These are phyloP conservation scores for Pristionchus entomophagus DNA, from an alignment of 2,888 invertebrate species.

Conservation along the genomic window DNA sequence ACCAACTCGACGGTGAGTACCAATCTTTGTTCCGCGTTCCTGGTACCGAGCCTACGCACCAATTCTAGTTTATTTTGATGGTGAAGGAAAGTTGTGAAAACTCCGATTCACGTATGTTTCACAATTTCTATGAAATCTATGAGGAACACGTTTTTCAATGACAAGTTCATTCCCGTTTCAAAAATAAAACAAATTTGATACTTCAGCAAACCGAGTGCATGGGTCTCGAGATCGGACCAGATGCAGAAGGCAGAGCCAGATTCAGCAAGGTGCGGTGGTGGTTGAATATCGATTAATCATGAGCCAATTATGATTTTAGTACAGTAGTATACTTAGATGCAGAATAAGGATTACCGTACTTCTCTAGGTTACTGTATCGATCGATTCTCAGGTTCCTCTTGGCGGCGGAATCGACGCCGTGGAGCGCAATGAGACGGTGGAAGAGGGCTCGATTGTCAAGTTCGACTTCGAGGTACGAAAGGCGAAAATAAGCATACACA, in stretches of 20 bases:
- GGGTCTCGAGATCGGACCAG: constrained; percentile 51
- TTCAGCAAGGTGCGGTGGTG: background rate
- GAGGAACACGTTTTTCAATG: background rate
- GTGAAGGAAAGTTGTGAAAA: too few relatives aligned
- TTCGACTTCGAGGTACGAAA: constrained; percentile 18
- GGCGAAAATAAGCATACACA: too few relatives aligned
- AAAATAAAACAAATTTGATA: background rate
- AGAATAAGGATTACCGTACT: background rate
- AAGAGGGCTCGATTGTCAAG: background rate
- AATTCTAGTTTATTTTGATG: too few relatives aligned
- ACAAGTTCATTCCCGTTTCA: background rate
- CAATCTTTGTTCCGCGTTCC: too few relatives aligned
- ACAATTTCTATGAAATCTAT: background rate
- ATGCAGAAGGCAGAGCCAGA: background rate
- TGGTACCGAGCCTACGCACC: too few relatives aligned
- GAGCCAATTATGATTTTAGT: background rate
- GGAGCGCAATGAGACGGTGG: constrained; percentile 22
- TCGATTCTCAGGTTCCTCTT: background rate
- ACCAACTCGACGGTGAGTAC: constrained; percentile 55
- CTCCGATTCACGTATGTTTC: background rate
- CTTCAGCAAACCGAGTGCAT: constrained; percentile 50
- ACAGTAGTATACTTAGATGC: background rate
- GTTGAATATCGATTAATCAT: background rate
- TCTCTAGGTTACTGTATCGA: background rate
- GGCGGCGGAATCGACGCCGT: background rate